These are phyloP conservation scores for Sarcophilus harrisii DNA, from an alignment of 2,797 vertebrate species.

Conservation along the genomic window DNA sequence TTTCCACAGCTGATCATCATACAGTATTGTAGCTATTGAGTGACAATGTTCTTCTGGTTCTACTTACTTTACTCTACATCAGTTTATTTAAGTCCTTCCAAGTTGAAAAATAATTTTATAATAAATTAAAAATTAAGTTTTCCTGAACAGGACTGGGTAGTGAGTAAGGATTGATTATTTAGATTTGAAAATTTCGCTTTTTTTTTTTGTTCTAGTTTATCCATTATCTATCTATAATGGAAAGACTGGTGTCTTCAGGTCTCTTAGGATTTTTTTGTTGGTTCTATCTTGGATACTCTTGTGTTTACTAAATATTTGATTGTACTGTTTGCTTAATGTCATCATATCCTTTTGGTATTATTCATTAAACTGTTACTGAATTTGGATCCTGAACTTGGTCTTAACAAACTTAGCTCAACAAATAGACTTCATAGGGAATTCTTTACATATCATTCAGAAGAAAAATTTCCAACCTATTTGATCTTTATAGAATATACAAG, in stretches of 20 bases:
- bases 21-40: not conserved
- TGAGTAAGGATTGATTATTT: not conserved
- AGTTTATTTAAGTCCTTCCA: not conserved
- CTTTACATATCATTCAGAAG: not conserved
- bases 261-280: not conserved
- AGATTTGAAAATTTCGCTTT: not conserved
- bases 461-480: not conserved
- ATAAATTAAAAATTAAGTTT: not conserved
- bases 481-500: not conserved
- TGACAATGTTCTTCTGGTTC: not conserved
- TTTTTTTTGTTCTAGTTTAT: not conserved
- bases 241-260: not conserved
- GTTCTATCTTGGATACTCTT: not conserved
- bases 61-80: not conserved
- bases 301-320: not conserved
- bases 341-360: not conserved
- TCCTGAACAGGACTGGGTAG: not conserved
- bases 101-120: not conserved
- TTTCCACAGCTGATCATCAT: not conserved
- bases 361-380: not conserved
- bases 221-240: too few species aligned
- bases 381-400: not conserved
- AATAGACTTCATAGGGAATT: not conserved
- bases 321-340: not conserved
- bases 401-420: not conserved